Percentiles rank a stretch among this genome's conserved stretches.
phyloP scores from a whole-genome alignment of 1,140 invertebrate genomes.

The Sarcophaga peregrina region DNA sequence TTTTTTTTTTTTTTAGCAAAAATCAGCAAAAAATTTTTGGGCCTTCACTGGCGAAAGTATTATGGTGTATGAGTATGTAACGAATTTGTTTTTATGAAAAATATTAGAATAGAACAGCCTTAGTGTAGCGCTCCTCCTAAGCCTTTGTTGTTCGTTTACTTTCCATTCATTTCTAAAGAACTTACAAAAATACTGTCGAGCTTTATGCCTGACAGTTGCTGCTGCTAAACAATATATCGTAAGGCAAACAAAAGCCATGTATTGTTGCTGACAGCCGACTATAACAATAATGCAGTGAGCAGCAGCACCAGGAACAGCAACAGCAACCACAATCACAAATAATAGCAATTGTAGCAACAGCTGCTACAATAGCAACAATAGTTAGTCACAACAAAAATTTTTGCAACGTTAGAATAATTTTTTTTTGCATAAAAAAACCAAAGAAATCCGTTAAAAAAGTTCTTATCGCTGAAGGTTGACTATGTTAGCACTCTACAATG shows the following conservation, averaged over 20 bases:
- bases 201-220: slow-evolving; percentile 31
- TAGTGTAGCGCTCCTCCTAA: too few relatives aligned
- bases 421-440: background rate
- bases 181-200: background rate
- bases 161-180: background rate
- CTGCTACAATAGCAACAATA: too few relatives aligned
- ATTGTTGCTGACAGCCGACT: background rate
- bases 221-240: slow-evolving; percentile 1
- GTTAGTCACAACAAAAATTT: too few relatives aligned
- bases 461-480: too few relatives aligned
- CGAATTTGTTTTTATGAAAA: background rate
- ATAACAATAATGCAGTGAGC: background rate
- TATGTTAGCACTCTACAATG: too few relatives aligned
- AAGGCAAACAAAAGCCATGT: background rate
- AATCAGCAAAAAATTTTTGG: too few relatives aligned
- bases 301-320: background rate
- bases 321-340: background rate
- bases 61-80: background rate
- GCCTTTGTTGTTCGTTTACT: slow-evolving; percentile 26
- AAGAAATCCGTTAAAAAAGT: too few relatives aligned
- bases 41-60: too few relatives aligned
- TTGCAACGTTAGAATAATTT: background rate
- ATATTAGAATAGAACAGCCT: background rate
- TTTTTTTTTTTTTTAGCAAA: too few relatives aligned
- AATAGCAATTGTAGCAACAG: background rate